These are phyloP conservation scores for Ciconia maguari DNA, from an alignment of 2,113 vertebrate genomes.

Conservation along the genomic window DNA sequence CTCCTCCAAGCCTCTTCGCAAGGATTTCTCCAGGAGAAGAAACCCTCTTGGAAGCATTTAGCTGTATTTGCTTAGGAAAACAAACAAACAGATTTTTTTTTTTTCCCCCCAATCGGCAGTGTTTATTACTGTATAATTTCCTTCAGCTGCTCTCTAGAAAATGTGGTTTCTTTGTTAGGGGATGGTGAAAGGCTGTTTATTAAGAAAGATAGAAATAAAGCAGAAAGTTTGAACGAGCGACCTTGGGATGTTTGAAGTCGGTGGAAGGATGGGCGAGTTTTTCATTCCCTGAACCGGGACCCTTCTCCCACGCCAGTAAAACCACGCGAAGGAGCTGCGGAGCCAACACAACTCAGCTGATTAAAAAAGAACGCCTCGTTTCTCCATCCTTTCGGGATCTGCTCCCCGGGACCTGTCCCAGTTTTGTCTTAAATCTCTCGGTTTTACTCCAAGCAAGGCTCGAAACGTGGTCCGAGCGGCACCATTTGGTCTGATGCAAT, in stretches of 20 bases:
- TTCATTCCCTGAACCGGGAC: background rate
- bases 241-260: background rate
- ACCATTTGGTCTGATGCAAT: background rate
- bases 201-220: background rate
- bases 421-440: background rate
- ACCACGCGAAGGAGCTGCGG: background rate
- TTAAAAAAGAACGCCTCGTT: rapidly evolving
- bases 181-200: background rate
- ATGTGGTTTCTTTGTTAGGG: background rate
- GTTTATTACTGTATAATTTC: constrained; percentile 43
- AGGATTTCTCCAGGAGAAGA: background rate
- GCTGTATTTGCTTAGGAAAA: constrained; percentile 30
- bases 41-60: background rate
- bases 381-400: background rate
- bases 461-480: background rate
- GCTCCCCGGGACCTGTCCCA: background rate
- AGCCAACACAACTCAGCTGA: background rate
- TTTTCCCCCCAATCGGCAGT: background rate
- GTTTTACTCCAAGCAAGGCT: background rate
- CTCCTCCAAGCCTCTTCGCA: background rate
- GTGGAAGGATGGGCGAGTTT: background rate
- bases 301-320: background rate
- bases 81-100: background rate
- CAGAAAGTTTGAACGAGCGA: background rate
- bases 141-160: constrained; percentile 24